Evolutionary conservation across 2,797 vertebrate genomes (phyloP).

Genomic region (Darevskia nairensis): DNA sequence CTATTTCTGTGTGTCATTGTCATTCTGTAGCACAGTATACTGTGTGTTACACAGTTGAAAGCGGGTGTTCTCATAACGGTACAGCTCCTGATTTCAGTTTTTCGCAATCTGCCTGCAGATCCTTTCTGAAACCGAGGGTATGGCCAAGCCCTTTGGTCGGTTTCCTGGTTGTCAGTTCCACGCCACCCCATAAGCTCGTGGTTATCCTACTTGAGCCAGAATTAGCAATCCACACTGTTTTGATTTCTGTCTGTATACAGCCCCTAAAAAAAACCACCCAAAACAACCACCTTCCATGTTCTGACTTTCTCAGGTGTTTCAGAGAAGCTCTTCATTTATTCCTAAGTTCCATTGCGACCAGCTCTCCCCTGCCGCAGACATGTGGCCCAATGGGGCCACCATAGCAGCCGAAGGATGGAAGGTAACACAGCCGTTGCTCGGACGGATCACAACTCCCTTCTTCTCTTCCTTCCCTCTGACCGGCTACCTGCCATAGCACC

Average conservation of each 20-base stretch:
- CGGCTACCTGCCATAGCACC: slow-evolving; percentile 57
- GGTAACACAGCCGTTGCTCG: slow-evolving; percentile 84
- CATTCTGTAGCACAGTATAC: neutral
- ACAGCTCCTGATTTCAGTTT: neutral
- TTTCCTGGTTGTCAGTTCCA: neutral
- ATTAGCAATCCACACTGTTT: slow-evolving; percentile 7
- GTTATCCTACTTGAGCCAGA: neutral
- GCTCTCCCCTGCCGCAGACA: slow-evolving; percentile 66
- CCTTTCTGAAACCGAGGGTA: neutral
- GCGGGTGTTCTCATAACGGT: neutral
- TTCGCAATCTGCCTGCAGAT: neutral
- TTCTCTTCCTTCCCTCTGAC: slow-evolving; percentile 44
- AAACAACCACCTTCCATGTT: slow-evolving; percentile 72
- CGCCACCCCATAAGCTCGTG: neutral
- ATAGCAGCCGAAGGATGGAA: slow-evolving; percentile 78
- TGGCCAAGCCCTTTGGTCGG: neutral
- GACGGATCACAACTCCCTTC: slow-evolving; percentile 56
- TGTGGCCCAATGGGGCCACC: slow-evolving; percentile 75
- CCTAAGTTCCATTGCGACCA: slow-evolving; percentile 72
- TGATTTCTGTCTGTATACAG: slow-evolving; percentile 3
- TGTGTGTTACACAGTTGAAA: neutral
- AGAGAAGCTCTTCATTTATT: slow-evolving; percentile 80
- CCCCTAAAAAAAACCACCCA: neutral
- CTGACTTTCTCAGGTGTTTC: slow-evolving; percentile 83
- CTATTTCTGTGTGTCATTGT: neutral